Evolutionary conservation across 1,140 invertebrate species (phyloP), one percentile per base, ranked within the genome.

Genomic region (Rhyacophila brunnea): DNA sequence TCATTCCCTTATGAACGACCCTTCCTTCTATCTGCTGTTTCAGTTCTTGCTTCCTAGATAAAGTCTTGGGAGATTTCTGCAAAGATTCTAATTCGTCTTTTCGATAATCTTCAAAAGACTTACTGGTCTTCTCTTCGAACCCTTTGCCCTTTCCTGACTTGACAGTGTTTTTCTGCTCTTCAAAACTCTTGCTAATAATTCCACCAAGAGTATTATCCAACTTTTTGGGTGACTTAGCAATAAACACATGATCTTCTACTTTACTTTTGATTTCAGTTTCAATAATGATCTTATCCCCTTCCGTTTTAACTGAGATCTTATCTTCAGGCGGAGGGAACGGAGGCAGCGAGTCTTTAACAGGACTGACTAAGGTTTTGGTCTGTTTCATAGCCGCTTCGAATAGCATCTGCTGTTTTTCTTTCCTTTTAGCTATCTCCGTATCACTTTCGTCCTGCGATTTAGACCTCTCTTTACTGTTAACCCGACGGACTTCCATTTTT

Each of bases 351-450:
- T 86, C 85, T 69, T 85, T 85, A 0, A 86, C 84, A 4, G 85
- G 85, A 71, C 85, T 86, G 19, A 86, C 81, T 60, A 87, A 71
- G 1, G 84, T 86, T 67, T 86, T 86, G 1, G 84, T 87, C 71
- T 86, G 84, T 68, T 86, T 85, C 62, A 87, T 80, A 6, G 85
- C 85, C 14, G 84, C 85, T 73, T 87, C 85, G 66, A 86, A 87
- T 0, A 87, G 74, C 75, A 86, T 83, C 68, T 87, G 85, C 66
- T 87, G 85, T 53, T 86, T 82, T 67, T 86, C 85, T 68, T 85
- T 84, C 50, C 85, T 78, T 68, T 87, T 86, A 10, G 81, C 83
- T 60, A 85, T 83, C 67, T 86, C 84, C 3, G 83, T 81, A 65
- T 86, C 85, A 61, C 81, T 83, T 60, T 86, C 85, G 70, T 87